A percentile compares a stretch with the other conserved stretches of the same genome.
Conservation (phyloP, 1,140 invertebrate genomes). For the Phocides pigmalion region DNA sequence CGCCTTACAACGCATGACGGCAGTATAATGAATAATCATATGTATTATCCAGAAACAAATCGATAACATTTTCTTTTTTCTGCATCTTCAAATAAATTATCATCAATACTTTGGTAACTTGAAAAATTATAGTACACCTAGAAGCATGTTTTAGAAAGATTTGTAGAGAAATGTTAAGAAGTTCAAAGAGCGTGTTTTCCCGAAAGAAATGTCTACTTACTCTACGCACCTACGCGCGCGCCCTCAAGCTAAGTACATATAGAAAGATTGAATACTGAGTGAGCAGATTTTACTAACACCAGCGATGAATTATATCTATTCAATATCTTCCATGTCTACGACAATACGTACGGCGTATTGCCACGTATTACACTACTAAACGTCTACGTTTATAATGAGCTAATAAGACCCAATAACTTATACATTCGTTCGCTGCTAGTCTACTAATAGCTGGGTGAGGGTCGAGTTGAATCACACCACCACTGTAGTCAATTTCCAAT, state of each 20-base stretch:
- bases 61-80: constrained; percentile 6
- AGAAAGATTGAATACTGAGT: constrained; percentile 54
- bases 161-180: constrained; percentile 35
- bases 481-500: constrained; percentile 49
- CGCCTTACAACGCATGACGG: not conserved
- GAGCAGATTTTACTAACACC: constrained; percentile 37
- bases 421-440: constrained; percentile 18
- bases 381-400: constrained; percentile 39
- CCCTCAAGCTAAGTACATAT: constrained; percentile 52
- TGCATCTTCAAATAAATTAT: constrained; percentile 42
- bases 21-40: not conserved
- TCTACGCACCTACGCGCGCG: constrained; percentile 13
- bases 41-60: constrained; percentile 13
- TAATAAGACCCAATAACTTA: constrained; percentile 35
- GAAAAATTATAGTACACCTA: constrained; percentile 63
- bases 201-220: constrained; percentile 39
- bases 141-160: constrained; percentile 39
- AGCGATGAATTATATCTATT: constrained; percentile 27
- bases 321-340: constrained; percentile 28
- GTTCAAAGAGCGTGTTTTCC: constrained; percentile 22
- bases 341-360: constrained; percentile 59
- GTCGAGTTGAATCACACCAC: constrained; percentile 45
- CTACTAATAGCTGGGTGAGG: constrained; percentile 29
- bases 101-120: constrained; percentile 76
- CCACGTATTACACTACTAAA: constrained; percentile 35